A percentile compares a stretch with the other conserved stretches of the same genome.
Conservation (phyloP, 2,113 vertebrate species). For the Naja naja region DNA sequence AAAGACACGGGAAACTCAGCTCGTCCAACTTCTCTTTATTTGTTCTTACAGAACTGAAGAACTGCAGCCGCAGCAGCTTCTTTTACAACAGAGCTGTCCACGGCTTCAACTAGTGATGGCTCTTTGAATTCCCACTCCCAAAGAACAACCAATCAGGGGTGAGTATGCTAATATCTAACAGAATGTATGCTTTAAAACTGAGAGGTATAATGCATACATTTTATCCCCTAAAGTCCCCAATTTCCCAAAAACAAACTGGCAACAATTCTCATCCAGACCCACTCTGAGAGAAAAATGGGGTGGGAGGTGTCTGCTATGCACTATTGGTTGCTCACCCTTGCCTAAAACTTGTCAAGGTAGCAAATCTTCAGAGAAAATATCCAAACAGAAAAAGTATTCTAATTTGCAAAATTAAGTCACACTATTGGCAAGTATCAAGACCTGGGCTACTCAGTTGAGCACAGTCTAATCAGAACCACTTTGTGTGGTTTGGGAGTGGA, state of each 20-base stretch:
- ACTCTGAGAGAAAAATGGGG: background rate
- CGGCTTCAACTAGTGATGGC: too few species aligned
- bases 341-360: background rate
- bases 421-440: background rate
- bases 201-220: background rate
- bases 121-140: too few species aligned
- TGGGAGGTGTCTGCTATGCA: background rate
- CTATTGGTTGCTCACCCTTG: background rate
- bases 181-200: background rate
- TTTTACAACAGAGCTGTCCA: too few species aligned
- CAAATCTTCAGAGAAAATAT: background rate
- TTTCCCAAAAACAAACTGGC: background rate
- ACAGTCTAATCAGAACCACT: background rate
- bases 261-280: background rate
- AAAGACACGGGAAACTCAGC: too few species aligned
- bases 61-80: too few species aligned
- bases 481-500: background rate
- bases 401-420: background rate
- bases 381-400: background rate
- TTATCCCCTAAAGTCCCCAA: background rate
- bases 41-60: too few species aligned
- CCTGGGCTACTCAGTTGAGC: background rate
- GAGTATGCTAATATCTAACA: too few species aligned
- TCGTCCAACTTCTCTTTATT: too few species aligned
- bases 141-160: too few species aligned